These are phyloP conservation scores for Mormyrops attenuatus DNA, from an alignment of 2,797 vertebrate genomes.

Conservation along the genomic window DNA sequence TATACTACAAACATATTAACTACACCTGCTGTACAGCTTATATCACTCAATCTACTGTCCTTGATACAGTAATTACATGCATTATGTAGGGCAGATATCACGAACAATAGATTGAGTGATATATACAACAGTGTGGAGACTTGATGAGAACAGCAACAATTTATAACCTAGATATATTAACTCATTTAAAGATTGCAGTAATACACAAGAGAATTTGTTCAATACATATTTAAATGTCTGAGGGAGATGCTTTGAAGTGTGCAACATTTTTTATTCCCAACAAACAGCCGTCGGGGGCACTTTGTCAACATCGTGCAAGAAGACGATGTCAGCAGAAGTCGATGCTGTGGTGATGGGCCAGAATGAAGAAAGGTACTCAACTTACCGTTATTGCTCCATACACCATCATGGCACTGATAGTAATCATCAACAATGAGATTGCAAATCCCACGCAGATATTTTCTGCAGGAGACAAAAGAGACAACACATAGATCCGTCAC, in stretches of 20 bases:
- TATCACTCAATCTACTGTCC: not conserved
- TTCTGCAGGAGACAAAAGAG: slow-evolving; percentile 58
- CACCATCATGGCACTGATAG: slow-evolving; percentile 98
- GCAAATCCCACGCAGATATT: slow-evolving; percentile 94
- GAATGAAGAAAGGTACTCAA: not conserved
- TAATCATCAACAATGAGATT: slow-evolving; percentile 95
- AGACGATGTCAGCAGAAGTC: not conserved
- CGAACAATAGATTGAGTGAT: not conserved
- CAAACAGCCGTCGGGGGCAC: not conserved
- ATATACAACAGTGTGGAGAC: not conserved
- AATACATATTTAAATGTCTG: not conserved
- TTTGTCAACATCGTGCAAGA: not conserved
- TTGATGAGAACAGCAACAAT: not conserved
- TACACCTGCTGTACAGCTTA: not conserved
- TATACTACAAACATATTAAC: not conserved
- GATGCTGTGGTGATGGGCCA: not conserved
- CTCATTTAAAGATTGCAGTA: not conserved
- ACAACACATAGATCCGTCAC: not conserved
- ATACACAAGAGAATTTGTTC: not conserved
- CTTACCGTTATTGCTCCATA: slow-evolving; percentile 97
- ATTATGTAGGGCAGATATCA: not conserved
- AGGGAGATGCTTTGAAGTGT: not conserved
- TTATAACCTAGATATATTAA: not conserved
- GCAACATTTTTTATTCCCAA: not conserved
- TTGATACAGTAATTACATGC: not conserved